These are phyloP conservation scores for Syrmaticus mikado DNA, from an alignment of 2,113 vertebrate genomes.

Conservation along the genomic window DNA sequence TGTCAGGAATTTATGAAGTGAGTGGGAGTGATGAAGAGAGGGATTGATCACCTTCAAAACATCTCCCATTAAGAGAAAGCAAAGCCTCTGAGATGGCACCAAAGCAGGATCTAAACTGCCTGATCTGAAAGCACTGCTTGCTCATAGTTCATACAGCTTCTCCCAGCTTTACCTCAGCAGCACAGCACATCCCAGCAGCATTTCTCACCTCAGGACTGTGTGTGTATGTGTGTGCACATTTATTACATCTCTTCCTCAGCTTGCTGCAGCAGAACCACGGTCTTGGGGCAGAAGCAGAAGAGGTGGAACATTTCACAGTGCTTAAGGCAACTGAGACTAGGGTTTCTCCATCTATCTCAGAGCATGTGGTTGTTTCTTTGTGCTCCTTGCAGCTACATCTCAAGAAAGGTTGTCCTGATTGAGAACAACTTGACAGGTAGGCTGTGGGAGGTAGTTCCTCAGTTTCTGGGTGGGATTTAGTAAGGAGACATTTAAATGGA, in stretches of 20 bases:
- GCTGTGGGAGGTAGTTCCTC: not conserved
- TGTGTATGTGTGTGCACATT: not conserved
- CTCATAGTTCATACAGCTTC: not conserved
- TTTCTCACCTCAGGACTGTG: not conserved
- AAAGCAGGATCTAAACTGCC: not conserved
- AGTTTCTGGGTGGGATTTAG: not conserved
- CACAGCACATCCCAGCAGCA: accelerated
- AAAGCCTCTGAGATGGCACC: not conserved
- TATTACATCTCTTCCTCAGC: not conserved
- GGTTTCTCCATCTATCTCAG: not conserved
- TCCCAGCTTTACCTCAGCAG: not conserved
- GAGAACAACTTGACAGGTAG: not conserved
- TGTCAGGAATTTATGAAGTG: constrained; percentile 16
- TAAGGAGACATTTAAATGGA: not conserved
- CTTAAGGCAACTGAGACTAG: not conserved
- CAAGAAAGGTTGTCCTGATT: accelerated
- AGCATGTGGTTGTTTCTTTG: not conserved
- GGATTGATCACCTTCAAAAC: constrained; percentile 33
- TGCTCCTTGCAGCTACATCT: not conserved
- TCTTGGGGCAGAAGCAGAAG: not conserved
- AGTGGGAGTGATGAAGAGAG: not conserved
- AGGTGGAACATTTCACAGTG: not conserved
- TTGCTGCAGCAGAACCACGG: not conserved
- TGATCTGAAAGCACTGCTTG: not conserved
- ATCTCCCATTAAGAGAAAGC: constrained; percentile 3